Evolutionary conservation across 2,113 vertebrate species (phyloP).

Genomic region (Noturus placidus): DNA sequence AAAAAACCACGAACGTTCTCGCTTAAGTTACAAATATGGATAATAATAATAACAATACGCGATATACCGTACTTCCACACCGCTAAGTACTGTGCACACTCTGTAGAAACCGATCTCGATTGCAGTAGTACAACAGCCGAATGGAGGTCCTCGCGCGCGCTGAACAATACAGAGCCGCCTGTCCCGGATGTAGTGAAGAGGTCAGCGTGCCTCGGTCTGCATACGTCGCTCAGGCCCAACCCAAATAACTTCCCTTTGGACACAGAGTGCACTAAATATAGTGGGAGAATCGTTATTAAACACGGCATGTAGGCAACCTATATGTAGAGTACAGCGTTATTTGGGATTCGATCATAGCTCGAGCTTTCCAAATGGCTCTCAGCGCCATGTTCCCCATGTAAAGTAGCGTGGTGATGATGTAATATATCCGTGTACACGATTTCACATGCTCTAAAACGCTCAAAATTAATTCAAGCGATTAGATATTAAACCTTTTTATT

Average conservation of each 20-base stretch:
- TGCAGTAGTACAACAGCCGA: too few relatives aligned
- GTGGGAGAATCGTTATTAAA: neutral
- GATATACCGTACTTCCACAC: neutral
- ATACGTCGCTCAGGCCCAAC: neutral
- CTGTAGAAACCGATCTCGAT: too few relatives aligned
- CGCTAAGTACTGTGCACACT: too few relatives aligned
- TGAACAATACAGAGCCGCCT: neutral
- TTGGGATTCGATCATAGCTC: neutral
- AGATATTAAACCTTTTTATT: neutral
- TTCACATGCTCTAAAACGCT: neutral
- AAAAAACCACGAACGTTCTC: neutral
- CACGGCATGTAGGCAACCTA: neutral
- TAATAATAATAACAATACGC: neutral
- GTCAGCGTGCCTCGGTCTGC: neutral
- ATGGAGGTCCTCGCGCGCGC: neutral
- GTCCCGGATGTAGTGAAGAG: constrained; percentile 4
- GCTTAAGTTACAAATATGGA: neutral
- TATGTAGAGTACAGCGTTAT: neutral
- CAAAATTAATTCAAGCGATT: neutral
- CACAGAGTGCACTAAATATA: neutral
- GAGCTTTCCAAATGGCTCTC: neutral
- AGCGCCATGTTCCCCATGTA: neutral
- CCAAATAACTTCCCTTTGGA: neutral
- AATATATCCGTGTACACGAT: neutral
- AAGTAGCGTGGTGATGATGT: neutral